Evolutionary conservation across 2,113 vertebrate genomes (phyloP).

Genomic region (Labeo catla): DNA sequence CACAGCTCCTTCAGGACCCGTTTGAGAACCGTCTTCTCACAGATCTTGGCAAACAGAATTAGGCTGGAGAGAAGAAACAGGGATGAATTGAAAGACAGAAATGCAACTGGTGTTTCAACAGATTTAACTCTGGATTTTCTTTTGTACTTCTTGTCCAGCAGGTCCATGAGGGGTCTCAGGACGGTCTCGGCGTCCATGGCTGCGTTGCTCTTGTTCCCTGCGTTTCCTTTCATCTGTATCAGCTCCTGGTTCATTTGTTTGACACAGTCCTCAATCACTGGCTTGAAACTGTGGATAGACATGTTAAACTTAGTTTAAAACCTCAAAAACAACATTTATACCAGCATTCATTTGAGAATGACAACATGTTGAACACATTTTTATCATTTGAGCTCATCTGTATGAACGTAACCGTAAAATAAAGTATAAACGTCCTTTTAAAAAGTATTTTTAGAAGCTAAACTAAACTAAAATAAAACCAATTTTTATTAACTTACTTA

Average conservation of each 20-base stretch:
- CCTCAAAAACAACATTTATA: neutral
- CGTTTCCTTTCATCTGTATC: conserved; percentile 85
- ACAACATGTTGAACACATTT: neutral
- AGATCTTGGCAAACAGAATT: conserved; percentile 96
- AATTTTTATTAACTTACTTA: too few relatives aligned
- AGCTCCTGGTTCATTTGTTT: conserved; percentile 94
- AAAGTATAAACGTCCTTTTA: too few relatives aligned
- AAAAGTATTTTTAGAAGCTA: too few relatives aligned
- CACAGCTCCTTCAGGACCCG: conserved; percentile 94
- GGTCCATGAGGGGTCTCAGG: conserved; percentile 93
- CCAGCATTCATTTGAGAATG: neutral
- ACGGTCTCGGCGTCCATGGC: conserved; percentile 92
- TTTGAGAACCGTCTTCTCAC: conserved; percentile 98
- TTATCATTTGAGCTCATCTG: neutral
- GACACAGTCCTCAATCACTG: conserved; percentile 90
- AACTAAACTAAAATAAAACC: too few relatives aligned
- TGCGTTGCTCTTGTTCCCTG: conserved; percentile 83
- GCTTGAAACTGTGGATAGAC: conserved; percentile 82
- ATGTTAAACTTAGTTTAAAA: neutral
- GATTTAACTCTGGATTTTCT: conserved; percentile 35
- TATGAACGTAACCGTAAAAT: neutral
- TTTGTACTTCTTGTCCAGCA: conserved; percentile 91
- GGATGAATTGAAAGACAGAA: neutral
- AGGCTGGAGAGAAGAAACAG: conserved; percentile 79
- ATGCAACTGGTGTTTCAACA: neutral